A percentile compares a stretch with the other conserved stretches of the same genome.
phyloP scores from a whole-genome alignment of 2,113 vertebrate species.

The Suricata suricatta region DNA sequence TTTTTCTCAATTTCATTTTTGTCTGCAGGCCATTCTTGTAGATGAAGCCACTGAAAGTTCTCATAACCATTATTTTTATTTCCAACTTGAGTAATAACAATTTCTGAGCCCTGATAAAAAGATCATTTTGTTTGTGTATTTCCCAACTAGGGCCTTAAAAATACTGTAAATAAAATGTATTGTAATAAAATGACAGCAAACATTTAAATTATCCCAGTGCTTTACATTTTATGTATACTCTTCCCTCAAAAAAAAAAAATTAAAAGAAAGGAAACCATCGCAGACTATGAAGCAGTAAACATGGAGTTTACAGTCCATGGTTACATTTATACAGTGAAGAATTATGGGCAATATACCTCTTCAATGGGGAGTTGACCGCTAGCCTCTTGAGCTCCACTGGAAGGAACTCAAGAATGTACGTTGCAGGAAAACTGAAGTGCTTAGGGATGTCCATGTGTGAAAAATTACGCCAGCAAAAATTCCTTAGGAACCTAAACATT shows the following conservation, averaged over 20 bases:
- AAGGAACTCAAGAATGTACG: neutral
- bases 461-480: neutral
- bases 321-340: neutral
- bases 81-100: conserved; percentile 22
- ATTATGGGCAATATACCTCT: neutral
- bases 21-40: neutral
- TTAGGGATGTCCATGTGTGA: neutral
- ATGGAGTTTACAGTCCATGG: neutral
- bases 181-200: neutral
- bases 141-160: neutral
- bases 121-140: neutral
- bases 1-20: neutral
- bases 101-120: neutral
- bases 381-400: neutral
- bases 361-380: neutral
- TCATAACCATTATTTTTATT: neutral
- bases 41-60: neutral
- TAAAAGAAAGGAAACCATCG: neutral
- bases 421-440: neutral
- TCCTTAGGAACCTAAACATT: neutral
- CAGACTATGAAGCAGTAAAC: neutral
- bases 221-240: neutral
- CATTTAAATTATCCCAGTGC: neutral
- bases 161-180: neutral
- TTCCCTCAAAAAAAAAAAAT: neutral